These are phyloP conservation scores for Sphyrna mokarran DNA, from an alignment of 2,113 vertebrate genomes.

Conservation along the genomic window DNA sequence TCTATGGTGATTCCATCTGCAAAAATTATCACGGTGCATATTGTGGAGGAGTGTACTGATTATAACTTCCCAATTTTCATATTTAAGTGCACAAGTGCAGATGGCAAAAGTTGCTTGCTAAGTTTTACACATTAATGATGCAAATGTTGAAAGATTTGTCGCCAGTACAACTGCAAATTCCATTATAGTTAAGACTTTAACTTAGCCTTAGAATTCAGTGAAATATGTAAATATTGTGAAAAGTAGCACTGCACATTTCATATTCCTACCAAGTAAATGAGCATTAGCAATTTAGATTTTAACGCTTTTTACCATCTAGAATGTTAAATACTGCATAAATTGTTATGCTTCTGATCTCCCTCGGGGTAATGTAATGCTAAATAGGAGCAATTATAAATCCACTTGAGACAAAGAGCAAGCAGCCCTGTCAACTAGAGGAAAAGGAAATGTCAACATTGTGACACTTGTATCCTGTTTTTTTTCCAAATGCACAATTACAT, in stretches of 20 bases:
- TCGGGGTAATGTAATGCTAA: slow-evolving; percentile 10
- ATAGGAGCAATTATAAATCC: slow-evolving; percentile 25
- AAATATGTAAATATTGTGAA: background rate
- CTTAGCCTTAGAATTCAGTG: background rate
- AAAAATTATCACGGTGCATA: background rate
- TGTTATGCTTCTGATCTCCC: background rate
- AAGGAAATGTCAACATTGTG: slow-evolving; percentile 30
- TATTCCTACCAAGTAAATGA: background rate
- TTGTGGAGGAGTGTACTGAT: background rate
- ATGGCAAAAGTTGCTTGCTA: background rate
- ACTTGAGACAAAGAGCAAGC: background rate
- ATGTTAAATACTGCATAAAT: slow-evolving; percentile 3
- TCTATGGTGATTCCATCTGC: background rate
- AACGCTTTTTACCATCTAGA: background rate
- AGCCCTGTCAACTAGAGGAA: slow-evolving; percentile 1
- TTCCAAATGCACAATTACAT: slow-evolving; percentile 10
- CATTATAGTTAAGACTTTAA: background rate
- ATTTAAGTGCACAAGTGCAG: background rate
- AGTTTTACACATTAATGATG: background rate
- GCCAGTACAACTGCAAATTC: background rate
- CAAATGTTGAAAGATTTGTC: background rate
- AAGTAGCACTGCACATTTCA: background rate
- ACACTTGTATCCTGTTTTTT: slow-evolving; percentile 16
- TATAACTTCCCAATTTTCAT: background rate
- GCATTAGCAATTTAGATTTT: background rate